Evolutionary conservation across 1,140 invertebrate species (phyloP), one percentile per base, ranked within the genome.

Genomic region (Cydia fagiglandana): DNA sequence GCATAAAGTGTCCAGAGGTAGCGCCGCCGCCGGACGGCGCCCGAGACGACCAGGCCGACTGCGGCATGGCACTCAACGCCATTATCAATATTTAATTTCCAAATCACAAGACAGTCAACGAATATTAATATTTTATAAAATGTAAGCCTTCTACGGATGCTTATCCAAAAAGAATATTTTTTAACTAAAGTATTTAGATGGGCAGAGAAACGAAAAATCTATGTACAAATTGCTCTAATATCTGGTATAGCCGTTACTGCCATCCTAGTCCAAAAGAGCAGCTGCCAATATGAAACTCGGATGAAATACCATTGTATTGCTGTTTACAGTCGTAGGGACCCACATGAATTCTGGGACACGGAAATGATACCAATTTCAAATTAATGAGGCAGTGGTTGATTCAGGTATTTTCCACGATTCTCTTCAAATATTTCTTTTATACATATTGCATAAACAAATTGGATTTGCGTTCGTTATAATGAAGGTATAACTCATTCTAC

Each of bases 1-100:
- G 89, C 87, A 87, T 92, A 85, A 91, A 91, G 89, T 90, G 91
- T 92, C 89, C 89, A 88, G 90, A 91, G 88, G 86, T 88, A 87
- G 86, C 88, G 83, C 73, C 81, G 88, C 10, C 41, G 41, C 41
- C 30, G 2, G 83, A 87, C 80, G 81, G 82, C 64, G 79, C 64
- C 38, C 74, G 45, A 64, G n/a, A 41, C 64, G 64, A 80, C 75
- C 77, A 74, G 66, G 17, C 38, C 66, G 30, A 70, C 66, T 17
- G n/a, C 30, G 34, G 28, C 6, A 13, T 38, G 34, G 34, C 66
- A 45, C 66, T 45, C 30, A 70, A 17, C n/a, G 34, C 15, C 30
- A 70, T 13, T 17, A 41, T 38, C 84, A 84, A 85, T 80, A 83
- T 89, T 90, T 84, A 86, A 86, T 91, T 91, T 86, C 87, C 84